phyloP scores from a whole-genome alignment of 2,797 vertebrate genomes.

The Fistularia tabacaria region DNA sequence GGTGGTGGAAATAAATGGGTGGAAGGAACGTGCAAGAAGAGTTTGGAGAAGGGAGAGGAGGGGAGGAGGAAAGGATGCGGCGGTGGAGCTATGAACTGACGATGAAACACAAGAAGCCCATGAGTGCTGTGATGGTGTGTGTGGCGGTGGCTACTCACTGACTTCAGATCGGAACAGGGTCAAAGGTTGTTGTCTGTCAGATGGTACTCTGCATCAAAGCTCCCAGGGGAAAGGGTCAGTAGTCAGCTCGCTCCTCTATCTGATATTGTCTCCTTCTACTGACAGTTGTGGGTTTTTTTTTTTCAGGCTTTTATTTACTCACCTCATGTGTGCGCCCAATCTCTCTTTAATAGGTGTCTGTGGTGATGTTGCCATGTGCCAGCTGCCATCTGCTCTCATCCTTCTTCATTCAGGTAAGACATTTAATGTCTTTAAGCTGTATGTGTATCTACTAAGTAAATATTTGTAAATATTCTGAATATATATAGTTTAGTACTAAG shows the following conservation, averaged over 20 bases:
- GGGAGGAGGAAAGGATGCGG: conserved; percentile 8
- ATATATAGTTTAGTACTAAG: no score
- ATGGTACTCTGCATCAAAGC: conserved; percentile 44
- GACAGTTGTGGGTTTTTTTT: conserved; percentile 14
- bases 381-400: conserved; percentile 38
- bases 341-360: conserved; percentile 47
- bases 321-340: conserved; percentile 16
- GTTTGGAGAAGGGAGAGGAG: not conserved
- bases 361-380: conserved; percentile 60
- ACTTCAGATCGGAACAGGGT: conserved; percentile 33
- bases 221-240: conserved; percentile 28
- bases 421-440: not conserved
- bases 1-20: conserved; percentile 52
- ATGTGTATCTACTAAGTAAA: not conserved
- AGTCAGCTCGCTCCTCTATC: conserved; percentile 20
- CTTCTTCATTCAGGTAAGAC: conserved; percentile 50
- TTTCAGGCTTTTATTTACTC: conserved; percentile 22
- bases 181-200: conserved; percentile 56
- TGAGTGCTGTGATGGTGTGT: conserved; percentile 6
- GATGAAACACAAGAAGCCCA: conserved; percentile 26
- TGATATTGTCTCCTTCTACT: conserved; percentile 12
- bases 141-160: conserved; percentile 10
- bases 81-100: conserved; percentile 17
- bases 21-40: conserved; percentile 25
- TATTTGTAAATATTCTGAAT: not conserved